phyloP scores from a whole-genome alignment of 2,888 invertebrate genomes.

The Listrodromus nycthemerus region DNA sequence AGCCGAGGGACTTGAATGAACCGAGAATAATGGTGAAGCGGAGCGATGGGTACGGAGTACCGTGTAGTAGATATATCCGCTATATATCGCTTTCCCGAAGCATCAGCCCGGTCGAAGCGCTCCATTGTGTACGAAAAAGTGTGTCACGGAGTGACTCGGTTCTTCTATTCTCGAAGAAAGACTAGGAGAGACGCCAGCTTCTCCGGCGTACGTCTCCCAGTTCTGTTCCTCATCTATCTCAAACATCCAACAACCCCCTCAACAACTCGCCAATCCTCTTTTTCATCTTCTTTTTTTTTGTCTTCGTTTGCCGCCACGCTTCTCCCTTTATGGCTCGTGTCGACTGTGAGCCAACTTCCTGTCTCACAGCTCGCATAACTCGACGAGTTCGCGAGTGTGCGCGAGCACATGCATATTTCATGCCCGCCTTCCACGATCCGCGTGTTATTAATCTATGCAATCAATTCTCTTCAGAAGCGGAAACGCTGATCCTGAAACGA shows the following conservation, averaged over 20 bases:
- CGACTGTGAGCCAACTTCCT: slow-evolving; percentile 56
- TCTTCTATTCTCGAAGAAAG: slow-evolving; percentile 43
- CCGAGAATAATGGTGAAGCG: slow-evolving; percentile 33
- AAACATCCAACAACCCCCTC: slow-evolving; percentile 22
- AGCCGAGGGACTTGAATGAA: slow-evolving; percentile 54
- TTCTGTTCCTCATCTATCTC: slow-evolving; percentile 37
- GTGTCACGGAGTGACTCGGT: slow-evolving; percentile 68
- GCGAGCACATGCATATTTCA: slow-evolving; percentile 10
- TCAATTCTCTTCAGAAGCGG: not conserved
- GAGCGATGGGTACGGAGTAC: slow-evolving; percentile 17
- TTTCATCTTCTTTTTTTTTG: not conserved
- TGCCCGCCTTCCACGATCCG: not conserved
- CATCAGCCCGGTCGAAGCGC: slow-evolving; percentile 60
- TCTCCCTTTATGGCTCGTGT: slow-evolving; percentile 52
- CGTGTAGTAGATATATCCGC: slow-evolving; percentile 6
- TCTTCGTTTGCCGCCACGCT: not conserved
- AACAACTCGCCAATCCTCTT: not conserved
- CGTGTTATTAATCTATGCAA: slow-evolving; percentile 16
- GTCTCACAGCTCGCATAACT: slow-evolving; percentile 39
- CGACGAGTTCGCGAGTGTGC: slow-evolving; percentile 7
- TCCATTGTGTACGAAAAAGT: slow-evolving; percentile 70
- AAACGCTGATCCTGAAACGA: not conserved
- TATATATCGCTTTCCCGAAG: slow-evolving; percentile 57
- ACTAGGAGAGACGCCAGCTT: slow-evolving; percentile 23
- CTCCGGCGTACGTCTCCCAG: slow-evolving; percentile 13